Evolutionary conservation across 1,140 invertebrate genomes (phyloP), one percentile per base, ranked within the genome.

Genomic region (Megalopta genalis): DNA sequence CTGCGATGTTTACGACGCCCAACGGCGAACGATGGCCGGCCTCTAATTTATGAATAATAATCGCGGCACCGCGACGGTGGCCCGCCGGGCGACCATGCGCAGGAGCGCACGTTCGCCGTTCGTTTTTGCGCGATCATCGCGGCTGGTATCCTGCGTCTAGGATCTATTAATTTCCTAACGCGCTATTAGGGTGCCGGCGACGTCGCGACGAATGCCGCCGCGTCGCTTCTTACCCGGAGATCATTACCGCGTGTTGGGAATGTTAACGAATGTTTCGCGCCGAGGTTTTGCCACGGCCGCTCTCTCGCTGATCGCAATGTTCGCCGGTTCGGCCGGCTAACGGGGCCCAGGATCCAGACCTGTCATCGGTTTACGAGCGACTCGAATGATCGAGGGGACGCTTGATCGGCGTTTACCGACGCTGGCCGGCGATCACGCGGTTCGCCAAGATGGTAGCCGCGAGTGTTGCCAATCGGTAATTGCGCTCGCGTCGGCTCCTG

Each of bases 191-290:
- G 49, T 14, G 59, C 27, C 52, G 49, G 68, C 23, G 32, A 32
- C 32, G 66, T 27, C 54, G 8, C 39, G 67, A 65, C 25, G 82
- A 83, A 83, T 63, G 70, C 69, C 49, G 63, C 65, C 68, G n/a
- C 23, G 81, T 78, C 73, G 78, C 78, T 85, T 82, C 77, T 80
- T 85, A 73, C 67, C 2, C 66, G 62, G 42, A 64, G 80, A 86
- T 87, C 82, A 83, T 88, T 89, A 88, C 81, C 77, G 80, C 82
- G 82, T 82, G 78, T 65, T 71, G 82, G 82, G 88, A 90, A 89
- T 90, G 86, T 92, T 90, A 91, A 91, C 90, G 88, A 90, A 90
- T 91, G 85, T 90, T 88, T 88, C 86, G 87, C 86, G 83, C n/a
- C 76, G 76, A 83, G 81, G 71, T 86, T 88, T 88, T 86, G 70